Percentiles rank a stretch among this genome's conserved stretches.
Conservation (phyloP, 2,888 invertebrate genomes). For the Glomeris marginata region DNA sequence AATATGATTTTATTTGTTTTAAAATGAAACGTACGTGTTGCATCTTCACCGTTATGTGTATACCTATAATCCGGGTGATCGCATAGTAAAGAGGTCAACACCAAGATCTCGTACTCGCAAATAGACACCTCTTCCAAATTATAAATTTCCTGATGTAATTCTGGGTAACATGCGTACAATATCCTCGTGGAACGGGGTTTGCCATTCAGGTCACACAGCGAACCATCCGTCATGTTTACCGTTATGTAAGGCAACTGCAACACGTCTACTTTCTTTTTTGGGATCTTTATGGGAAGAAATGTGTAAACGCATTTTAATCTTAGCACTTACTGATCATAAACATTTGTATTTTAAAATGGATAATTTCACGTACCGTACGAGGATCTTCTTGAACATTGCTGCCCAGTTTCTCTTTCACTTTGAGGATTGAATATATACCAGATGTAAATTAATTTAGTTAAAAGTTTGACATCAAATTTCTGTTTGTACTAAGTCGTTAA, state of each 20-base stretch:
- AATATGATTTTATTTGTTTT: background rate
- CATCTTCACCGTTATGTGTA: slow-evolving; percentile 8
- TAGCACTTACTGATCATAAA: background rate
- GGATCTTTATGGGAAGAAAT: slow-evolving; percentile 21
- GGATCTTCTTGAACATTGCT: no score
- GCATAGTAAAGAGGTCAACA: slow-evolving; percentile 74
- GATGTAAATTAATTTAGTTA: background rate
- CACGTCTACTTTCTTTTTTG: slow-evolving; percentile 68
- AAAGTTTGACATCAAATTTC: background rate
- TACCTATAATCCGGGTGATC: slow-evolving; percentile 69
- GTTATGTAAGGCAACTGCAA: slow-evolving; percentile 65
- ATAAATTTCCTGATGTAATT: slow-evolving; percentile 80
- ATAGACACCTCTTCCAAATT: slow-evolving; percentile 84
- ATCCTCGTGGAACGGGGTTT: slow-evolving; percentile 66
- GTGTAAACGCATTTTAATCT: background rate
- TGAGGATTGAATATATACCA: background rate
- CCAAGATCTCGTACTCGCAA: slow-evolving; percentile 85
- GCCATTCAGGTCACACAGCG: slow-evolving; percentile 77
- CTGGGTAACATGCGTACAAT: slow-evolving; percentile 73
- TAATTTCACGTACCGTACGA: no score
- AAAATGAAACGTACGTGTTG: background rate
- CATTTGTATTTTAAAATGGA: background rate
- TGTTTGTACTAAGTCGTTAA: background rate
- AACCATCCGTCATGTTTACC: slow-evolving; percentile 74
- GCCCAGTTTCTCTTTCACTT: no score